A percentile compares a stretch with the other conserved stretches of the same genome.
These are phyloP conservation scores for Cybosia mesomella DNA, from an alignment of 2,888 invertebrate genomes.

Conservation along the genomic window DNA sequence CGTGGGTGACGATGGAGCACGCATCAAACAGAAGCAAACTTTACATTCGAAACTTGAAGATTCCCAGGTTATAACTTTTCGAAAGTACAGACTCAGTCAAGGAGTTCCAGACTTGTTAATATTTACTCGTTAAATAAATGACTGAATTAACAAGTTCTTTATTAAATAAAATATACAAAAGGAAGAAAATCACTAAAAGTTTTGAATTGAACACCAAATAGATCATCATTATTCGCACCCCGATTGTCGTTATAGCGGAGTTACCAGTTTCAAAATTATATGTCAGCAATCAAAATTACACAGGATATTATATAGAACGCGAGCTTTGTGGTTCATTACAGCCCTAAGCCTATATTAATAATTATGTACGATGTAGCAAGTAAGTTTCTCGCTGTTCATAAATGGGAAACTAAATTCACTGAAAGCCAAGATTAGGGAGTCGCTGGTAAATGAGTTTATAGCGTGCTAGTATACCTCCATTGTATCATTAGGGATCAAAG, in stretches of 20 bases:
- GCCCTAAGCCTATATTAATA: slow-evolving; percentile 66
- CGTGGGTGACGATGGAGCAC: too few species aligned
- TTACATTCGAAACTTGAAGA: background rate
- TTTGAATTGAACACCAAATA: slow-evolving; percentile 31
- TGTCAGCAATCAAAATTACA: slow-evolving; percentile 47
- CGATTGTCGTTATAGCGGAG: slow-evolving; percentile 36
- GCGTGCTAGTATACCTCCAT: slow-evolving; percentile 74
- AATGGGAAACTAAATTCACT: slow-evolving; percentile 79
- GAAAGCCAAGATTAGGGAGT: slow-evolving; percentile 72
- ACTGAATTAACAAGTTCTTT: background rate
- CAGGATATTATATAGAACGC: slow-evolving; percentile 39
- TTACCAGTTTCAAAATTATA: slow-evolving; percentile 53
- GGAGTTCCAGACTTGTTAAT: too few species aligned
- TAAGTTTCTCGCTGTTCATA: slow-evolving; percentile 67
- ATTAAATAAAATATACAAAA: background rate
- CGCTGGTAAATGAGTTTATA: slow-evolving; percentile 79
- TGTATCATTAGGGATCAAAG: slow-evolving; percentile 68
- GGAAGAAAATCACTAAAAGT: slow-evolving; percentile 18
- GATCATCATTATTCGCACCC: slow-evolving; percentile 38
- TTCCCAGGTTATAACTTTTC: background rate
- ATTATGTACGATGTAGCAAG: slow-evolving; percentile 51
- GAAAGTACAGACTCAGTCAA: background rate
- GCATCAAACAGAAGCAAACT: background rate
- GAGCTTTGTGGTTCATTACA: slow-evolving; percentile 62
- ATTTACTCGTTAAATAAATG: background rate